Evolutionary conservation across 2,797 vertebrate species (phyloP), one percentile per base, ranked within the genome.

Genomic region (Lacerta viridis): DNA sequence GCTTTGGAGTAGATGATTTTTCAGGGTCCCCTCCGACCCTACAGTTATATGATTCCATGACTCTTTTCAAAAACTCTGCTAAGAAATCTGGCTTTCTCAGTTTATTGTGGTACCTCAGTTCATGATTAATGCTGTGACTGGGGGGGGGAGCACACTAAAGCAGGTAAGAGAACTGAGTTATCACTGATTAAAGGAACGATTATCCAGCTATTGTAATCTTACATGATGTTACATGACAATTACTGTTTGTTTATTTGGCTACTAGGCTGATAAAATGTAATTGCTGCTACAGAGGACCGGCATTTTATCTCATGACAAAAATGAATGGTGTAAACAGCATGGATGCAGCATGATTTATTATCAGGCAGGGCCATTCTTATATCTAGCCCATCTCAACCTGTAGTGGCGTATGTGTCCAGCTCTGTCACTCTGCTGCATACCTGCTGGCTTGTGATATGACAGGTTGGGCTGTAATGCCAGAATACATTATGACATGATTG

Each of bases 251-350:
- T 17, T 93, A 29, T 80, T 79, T 86, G 2, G 23, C 71, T 92
- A 89, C 23, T 46, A 71, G 83, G 41, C 7, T 84, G 68, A 11
- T 72, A 80, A 88, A 59, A n/a, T 68, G 36, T 76, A 79, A 82
- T 87, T 88, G 85, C 7, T 72, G 2, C 33, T 11, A 46, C 78
- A 77, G n/a, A 3, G 46, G 81, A 80, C 8, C 3, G 29, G 13
- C 33, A 3, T 86, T 82, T 77, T 84, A 66, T 61, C 64, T 77
- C 87, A 1, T 36, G 78, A 59, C 59, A 46, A 90, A 87, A 88
- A 92, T 90, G 82, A 93, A 85, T 84, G 66, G n/a, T 76, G 39
- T 43, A 92, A 74, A 78, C 20, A 41, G 20, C 77, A 75, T 66
- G 66, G 17, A 75, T 1, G 4, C 20, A 83, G 68, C 36, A 71